Base-by-base conservation (phyloP, 2,797 vertebrate species). In the Tiaroga cobitis region DNA sequence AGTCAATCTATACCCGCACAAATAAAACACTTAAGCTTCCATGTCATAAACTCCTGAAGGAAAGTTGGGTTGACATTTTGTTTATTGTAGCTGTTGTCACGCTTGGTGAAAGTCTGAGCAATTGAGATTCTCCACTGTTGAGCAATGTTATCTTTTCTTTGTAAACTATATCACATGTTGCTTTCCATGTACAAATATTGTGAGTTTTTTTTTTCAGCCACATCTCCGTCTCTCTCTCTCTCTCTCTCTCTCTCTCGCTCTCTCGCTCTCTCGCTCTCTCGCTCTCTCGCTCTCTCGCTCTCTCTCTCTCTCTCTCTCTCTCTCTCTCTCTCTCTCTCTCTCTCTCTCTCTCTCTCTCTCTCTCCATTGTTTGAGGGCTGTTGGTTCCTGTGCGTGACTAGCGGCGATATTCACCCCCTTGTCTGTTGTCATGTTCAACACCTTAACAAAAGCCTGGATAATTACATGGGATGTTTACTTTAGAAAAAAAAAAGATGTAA, bases 381-480 rank as follows among this genome's bases (percentile, higher is more conserved):
- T 43, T 51, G 81, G 86, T 85, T 89, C 86, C 89, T 89, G 87
- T 86, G 86, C 89, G 88, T 91, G 90, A 91, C 90, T 87, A 73
- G 81, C 49, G 85, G 86, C 74, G 63, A 84, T 90, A 87, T 83
- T 82, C 85, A 76, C 74, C 84, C 80, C 75, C 75, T 39, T 39
- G 39, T 81, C 70, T 87, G 86, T 83, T 89, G 88, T 90, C 85
- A 83, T 88, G 83, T 89, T 89, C 87, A 89, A 89, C 89, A 90
- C 89, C 87, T 90, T 87, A 91, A 90, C 88, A 90, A 91, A 90
- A 90, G 76, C 83, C 46, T 19, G 67, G 82, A 83, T 90, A 90
- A 89, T 88, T 88, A 85, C 85, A 81, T 85, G 87, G 87, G 85
- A 91, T 90, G 87, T 90, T 91, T 88, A 87, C 83, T 61, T 70